Evolutionary conservation across 2,888 invertebrate genomes (phyloP).

Genomic region (Argynnis bischoffii): DNA sequence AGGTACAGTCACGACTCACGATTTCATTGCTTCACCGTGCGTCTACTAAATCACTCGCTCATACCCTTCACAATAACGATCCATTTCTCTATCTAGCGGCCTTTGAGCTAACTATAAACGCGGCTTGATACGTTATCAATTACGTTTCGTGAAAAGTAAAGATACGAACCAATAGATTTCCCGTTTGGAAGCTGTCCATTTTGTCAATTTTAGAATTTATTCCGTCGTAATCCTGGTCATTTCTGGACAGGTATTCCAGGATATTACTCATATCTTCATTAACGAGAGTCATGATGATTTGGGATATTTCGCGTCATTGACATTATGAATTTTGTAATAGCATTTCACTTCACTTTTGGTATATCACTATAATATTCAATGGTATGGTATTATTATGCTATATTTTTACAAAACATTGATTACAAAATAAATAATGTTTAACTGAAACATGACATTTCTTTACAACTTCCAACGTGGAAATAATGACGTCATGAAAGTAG

Average conservation of each 20-base stretch:
- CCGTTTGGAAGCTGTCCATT: constrained; percentile 71
- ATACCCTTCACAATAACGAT: constrained; percentile 41
- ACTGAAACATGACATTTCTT: constrained; percentile 68
- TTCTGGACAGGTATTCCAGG: constrained; percentile 67
- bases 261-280: constrained; percentile 71
- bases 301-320: constrained; percentile 44
- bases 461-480: constrained; percentile 85
- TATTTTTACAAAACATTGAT: constrained; percentile 47
- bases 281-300: constrained; percentile 63
- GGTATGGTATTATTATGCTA: constrained; percentile 5
- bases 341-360: constrained; percentile 24
- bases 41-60: constrained; percentile 59
- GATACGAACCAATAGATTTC: constrained; percentile 68
- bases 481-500: constrained; percentile 83
- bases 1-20: constrained; percentile 61
- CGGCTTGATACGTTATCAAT: constrained; percentile 61
- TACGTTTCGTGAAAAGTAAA: constrained; percentile 47
- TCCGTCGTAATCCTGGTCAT: constrained; percentile 59
- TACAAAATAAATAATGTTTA: constrained; percentile 54
- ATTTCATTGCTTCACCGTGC: constrained; percentile 70
- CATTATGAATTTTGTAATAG: constrained; percentile 47
- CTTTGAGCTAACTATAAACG: constrained; percentile 51
- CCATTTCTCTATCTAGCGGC: constrained; percentile 38
- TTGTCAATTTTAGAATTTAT: constrained; percentile 55
- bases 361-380: constrained; percentile 26